Base-by-base conservation (phyloP, 2,888 invertebrate genomes). In the Drosophila longiperda region DNA sequence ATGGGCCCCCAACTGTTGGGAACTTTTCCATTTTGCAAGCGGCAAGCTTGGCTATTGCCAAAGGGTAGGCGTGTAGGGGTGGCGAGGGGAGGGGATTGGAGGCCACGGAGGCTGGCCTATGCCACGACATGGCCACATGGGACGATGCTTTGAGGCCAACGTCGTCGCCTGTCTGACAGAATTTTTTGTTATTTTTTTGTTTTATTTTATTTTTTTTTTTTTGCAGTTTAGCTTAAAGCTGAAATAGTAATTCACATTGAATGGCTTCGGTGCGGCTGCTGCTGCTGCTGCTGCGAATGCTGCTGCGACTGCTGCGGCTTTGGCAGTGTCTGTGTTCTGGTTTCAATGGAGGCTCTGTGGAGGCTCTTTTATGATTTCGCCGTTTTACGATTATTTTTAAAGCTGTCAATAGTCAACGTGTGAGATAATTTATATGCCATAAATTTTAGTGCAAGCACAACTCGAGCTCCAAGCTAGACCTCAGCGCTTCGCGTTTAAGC, bases 371-470 rank as follows among this genome's bases (percentile, higher is more conserved):
- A 87, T 89, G 89, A 88, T 86, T 88, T 88, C 87, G 86, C 82
- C 87, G 77, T 83, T 90, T 88, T 88, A 88, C 87, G 89, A 88
- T 88, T 89, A 89, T 88, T 89, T 89, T 80, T 82, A 83, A 78
- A 89, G 91, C 91, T 90, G 90, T 91, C 90, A 91, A 90, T 90
- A 89, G 90, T 78, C 86, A 83, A 90, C 89, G 86, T 89, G 91
- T 86, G 83, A 87, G 90, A 87, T 90, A 89, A 91, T 90, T 90
- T 90, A 90, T 90, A 84, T 78, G 78, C 84, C 90, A 90, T 90
- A 91, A 90, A 90, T 91, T 88, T 89, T 71, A 82, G 67, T 81
- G 88, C 88, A 80, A 89, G 79, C 80, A 69, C 84, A 67, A 75
- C 68, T 66, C 42, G 64, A 75, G 66, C 64, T 59, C 53, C 38